A percentile compares a stretch with the other conserved stretches of the same genome.
Conservation (phyloP, 35 echinoderm and acorn worm genomes). For the Amphiura filiformis region DNA sequence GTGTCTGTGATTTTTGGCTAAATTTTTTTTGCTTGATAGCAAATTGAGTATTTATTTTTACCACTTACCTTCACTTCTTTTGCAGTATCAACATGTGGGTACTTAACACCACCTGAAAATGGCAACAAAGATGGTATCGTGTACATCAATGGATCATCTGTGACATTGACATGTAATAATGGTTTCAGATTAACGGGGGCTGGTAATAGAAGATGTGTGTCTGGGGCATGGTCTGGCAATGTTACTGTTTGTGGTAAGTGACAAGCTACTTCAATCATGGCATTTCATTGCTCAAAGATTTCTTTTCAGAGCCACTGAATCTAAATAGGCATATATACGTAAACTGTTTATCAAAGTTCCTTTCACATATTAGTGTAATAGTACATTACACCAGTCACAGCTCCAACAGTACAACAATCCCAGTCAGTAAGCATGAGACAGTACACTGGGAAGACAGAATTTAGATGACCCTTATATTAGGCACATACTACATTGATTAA, state of each 20-base stretch:
- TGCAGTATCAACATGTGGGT: constrained; percentile 67
- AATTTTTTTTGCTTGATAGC: no score
- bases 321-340: background rate
- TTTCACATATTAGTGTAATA: background rate
- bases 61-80: no score
- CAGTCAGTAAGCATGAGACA: no score
- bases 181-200: constrained; percentile 43
- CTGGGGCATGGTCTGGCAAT: constrained; percentile 65
- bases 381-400: background rate
- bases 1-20: no score
- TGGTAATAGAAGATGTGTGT: constrained; percentile 30
- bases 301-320: background rate
- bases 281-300: background rate
- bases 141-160: constrained; percentile 44
- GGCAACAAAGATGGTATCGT: constrained; percentile 63
- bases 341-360: background rate
- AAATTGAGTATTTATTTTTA: no score
- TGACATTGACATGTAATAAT: constrained; percentile 50
- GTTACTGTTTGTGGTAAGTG: constrained; percentile 65
- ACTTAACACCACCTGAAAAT: constrained; percentile 55
- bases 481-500: no score
- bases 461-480: no score
- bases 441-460: no score
- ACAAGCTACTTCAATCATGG: background rate
- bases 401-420: background rate